A percentile compares a stretch with the other conserved stretches of the same genome.
Evolutionary conservation across 2,888 invertebrate species (phyloP).

Genomic region (Orthonychiurus folsomi): DNA sequence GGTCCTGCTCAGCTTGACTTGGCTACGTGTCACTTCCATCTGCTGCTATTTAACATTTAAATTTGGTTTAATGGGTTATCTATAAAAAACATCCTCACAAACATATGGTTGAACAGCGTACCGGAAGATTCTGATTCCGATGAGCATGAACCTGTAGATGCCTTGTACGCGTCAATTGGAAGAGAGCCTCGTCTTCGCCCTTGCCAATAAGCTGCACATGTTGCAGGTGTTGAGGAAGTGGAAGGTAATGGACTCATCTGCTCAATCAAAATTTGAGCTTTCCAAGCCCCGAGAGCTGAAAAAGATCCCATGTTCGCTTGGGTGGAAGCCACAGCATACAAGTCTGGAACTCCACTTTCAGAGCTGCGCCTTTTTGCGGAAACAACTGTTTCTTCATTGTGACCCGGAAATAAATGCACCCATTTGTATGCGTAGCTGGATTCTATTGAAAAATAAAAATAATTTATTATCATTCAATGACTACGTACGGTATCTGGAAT

Average conservation of each 20-base stretch:
- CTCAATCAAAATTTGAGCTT: slow-evolving; percentile 38
- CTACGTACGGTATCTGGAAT: no score
- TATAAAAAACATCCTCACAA: no score
- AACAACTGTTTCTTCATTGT: slow-evolving; percentile 34
- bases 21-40: slow-evolving; percentile 9
- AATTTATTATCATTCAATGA: slow-evolving; percentile 3
- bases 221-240: slow-evolving; percentile 17
- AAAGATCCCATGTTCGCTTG: slow-evolving; percentile 13
- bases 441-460: slow-evolving; percentile 19
- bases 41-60: not conserved
- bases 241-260: slow-evolving; percentile 25
- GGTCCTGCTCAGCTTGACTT: no score
- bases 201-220: slow-evolving; percentile 26
- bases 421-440: slow-evolving; percentile 37
- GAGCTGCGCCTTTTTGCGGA: slow-evolving; percentile 38
- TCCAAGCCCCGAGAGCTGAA: slow-evolving; percentile 30
- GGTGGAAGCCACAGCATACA: slow-evolving; percentile 31
- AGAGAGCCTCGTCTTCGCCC: slow-evolving; percentile 38
- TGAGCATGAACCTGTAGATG: slow-evolving; percentile 40
- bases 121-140: slow-evolving; percentile 41
- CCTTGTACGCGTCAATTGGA: slow-evolving; percentile 37
- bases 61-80: no score
- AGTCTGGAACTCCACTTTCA: slow-evolving; percentile 37
- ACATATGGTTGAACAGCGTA: no score
- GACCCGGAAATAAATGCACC: slow-evolving; percentile 38